Conservation (phyloP, 1,140 invertebrate genomes). For the Dolichoris vasculosae region DNA sequence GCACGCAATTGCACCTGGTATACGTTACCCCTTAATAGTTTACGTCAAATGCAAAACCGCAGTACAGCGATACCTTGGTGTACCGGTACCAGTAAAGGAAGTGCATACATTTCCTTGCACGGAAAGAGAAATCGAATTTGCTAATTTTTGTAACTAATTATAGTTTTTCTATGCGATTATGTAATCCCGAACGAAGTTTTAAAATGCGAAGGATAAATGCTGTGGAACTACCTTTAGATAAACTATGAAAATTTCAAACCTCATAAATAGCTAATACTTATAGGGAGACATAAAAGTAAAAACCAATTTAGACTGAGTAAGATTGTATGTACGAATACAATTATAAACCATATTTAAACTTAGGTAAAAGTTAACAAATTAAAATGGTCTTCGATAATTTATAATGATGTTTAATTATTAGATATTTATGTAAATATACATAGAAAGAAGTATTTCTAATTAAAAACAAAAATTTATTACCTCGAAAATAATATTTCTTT, state of each 20-base stretch:
- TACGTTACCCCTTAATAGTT: slow-evolving; percentile 3
- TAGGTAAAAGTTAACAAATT: no score
- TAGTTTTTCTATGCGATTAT: not conserved
- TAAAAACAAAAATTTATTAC: no score
- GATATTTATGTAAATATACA: no score
- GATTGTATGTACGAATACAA: no score
- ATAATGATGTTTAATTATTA: no score
- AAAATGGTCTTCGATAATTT: no score
- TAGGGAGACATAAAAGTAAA: not conserved
- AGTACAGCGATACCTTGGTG: not conserved
- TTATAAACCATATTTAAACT: no score
- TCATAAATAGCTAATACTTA: not conserved
- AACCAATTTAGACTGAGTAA: no score
- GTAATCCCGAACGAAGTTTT: not conserved
- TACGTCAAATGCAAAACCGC: slow-evolving; percentile 20
- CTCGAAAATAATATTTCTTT: not conserved
- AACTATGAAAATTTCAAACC: not conserved
- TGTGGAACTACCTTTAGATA: not conserved
- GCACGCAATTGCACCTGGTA: slow-evolving; percentile 28
- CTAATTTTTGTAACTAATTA: slow-evolving; percentile 6
- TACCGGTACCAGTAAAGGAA: not conserved
- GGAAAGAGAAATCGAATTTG: slow-evolving; percentile 30
- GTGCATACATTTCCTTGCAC: not conserved
- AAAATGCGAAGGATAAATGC: not conserved
- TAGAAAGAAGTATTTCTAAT: no score